phyloP scores from a whole-genome alignment of 2,888 invertebrate genomes.

The Nemurella pictetii region DNA sequence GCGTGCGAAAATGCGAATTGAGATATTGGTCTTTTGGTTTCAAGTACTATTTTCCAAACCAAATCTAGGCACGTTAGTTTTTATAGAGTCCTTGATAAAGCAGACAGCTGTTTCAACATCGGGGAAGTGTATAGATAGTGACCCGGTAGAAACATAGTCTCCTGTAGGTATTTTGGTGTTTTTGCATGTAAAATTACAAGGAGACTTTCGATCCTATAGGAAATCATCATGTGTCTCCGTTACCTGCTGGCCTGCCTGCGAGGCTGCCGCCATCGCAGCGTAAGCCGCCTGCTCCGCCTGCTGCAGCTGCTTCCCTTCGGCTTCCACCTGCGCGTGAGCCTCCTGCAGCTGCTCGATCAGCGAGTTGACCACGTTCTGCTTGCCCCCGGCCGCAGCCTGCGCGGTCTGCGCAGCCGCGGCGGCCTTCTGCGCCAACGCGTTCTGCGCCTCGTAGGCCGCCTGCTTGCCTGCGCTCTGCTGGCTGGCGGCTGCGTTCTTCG shows the following conservation, averaged over 20 bases:
- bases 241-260: conserved; percentile 59
- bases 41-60: not conserved
- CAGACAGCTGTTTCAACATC: no score
- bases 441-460: conserved; percentile 2
- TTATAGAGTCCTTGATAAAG: no score
- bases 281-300: conserved; percentile 61
- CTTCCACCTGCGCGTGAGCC: conserved; percentile 67
- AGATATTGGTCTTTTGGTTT: not conserved
- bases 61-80: no score
- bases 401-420: conserved; percentile 53
- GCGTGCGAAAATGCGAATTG: not conserved
- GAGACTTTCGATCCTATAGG: not conserved
- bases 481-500: conserved; percentile 4
- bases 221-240: no score
- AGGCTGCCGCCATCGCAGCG: conserved; percentile 62
- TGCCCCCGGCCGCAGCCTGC: conserved; percentile 61
- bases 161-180: no score
- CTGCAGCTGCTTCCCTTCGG: conserved; percentile 72
- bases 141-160: no score
- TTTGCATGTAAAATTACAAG: not conserved
- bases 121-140: no score
- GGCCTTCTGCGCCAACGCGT: not conserved
- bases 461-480: conserved; percentile 11
- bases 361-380: conserved; percentile 56
- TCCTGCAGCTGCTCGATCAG: conserved; percentile 77